Percentiles rank a stretch among this genome's conserved stretches.
Conservation (phyloP, 2,113 vertebrate species). For the Danionella cerebrum region DNA sequence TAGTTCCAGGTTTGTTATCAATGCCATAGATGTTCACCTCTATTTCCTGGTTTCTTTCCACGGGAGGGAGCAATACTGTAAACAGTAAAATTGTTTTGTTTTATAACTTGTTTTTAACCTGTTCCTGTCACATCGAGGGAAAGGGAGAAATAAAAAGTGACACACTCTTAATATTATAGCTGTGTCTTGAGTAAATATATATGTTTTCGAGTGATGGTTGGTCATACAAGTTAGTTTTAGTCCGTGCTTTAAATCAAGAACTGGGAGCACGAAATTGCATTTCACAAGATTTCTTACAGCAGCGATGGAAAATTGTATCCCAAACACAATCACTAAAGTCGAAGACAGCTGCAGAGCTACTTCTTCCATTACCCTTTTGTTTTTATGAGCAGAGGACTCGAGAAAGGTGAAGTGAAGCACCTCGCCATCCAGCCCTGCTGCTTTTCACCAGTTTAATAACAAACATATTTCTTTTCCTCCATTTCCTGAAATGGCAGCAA, state of each 20-base stretch:
- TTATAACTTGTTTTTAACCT: no score
- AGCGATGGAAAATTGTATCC: not conserved
- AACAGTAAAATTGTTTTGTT: no score
- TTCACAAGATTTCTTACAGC: not conserved
- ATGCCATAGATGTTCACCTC: no score
- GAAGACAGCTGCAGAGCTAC: not conserved
- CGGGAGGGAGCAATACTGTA: no score
- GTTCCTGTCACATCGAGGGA: no score
- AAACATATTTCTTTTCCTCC: conserved; percentile 16
- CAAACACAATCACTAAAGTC: not conserved
- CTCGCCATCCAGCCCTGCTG: not conserved
- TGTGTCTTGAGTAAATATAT: no score
- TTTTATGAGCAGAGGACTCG: conserved; percentile 1
- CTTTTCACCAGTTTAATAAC: conserved; percentile 13
- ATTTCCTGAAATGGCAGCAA: not conserved
- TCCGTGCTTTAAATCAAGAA: not conserved
- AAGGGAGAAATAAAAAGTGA: no score
- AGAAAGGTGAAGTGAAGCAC: conserved; percentile 7
- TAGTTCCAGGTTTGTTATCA: no score
- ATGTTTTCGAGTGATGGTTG: no score
- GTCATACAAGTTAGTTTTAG: no score
- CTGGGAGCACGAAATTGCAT: not conserved
- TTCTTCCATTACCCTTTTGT: not conserved
- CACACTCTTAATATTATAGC: no score
- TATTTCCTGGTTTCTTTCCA: no score